Base-by-base conservation (phyloP, 2,113 vertebrate species). In the Lucifuga dentata region DNA sequence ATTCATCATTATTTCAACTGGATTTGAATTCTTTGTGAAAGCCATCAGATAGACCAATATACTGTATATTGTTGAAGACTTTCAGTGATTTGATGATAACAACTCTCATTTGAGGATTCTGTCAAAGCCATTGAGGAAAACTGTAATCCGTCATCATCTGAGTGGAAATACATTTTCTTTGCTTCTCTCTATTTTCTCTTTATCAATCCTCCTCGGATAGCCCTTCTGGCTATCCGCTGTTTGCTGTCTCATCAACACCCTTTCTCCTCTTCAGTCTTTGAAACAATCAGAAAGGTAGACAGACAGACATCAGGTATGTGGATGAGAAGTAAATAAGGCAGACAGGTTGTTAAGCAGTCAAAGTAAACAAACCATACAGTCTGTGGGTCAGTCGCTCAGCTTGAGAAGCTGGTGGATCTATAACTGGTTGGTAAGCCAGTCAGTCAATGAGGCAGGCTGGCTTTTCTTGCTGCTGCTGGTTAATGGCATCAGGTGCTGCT, bases 401-500 rank as follows among this genome's bases (percentile, higher is more conserved):
- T 11, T 65, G 52, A 60, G 52, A 5, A 33, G 63, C 39, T 64
- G 58, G 53, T 45, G n/a, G n/a, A n/a, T n/a, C n/a, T n/a, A n/a
- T n/a, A n/a, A n/a, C n/a, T 59, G 55, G 68, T 51, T 40, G 53
- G 36, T 21, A 58, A 73, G 19, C 7, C 29, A 57, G 64, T 38
- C 71, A 71, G 72, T 78, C 56, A 61, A 64, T 23, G 49, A 73
- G 69, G 68, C 53, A 44, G 62, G 46, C 79, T 20, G 57, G 66
- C 60, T 65, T 41, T 59, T 77, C 73, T 75, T 26, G 65, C 60
- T 69, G 74, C 76, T 78, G 79, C 86, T 81, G 84, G 72, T 88
- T 90, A 91, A 90, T 88, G 86, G 86, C 86, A 89, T 91, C 89
- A 91, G 88, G 90, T 89, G 89, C 78, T 86, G 89, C 88, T 91